Base-by-base conservation (phyloP, 30 jellyfish, hydroid and myxozoan genomes). In the Aurelia aurita complex sp. Pacific region DNA sequence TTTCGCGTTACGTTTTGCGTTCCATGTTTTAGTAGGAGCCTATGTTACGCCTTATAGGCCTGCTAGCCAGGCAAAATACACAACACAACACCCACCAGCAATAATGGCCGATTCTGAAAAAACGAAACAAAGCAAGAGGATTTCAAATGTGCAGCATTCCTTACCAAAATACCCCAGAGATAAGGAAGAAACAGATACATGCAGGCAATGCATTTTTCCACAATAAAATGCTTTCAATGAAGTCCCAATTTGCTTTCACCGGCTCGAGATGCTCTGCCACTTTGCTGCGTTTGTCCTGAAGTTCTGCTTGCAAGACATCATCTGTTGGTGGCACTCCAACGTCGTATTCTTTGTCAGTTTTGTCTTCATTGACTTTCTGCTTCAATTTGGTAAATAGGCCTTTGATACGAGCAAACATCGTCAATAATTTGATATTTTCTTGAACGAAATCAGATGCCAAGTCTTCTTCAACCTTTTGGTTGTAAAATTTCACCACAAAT, bases 131-230 rank as follows among this genome's bases (percentile, higher is more conserved):
- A 46, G 0, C 54, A 46, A 46, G 57, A 0, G 57, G 57, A 13
- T 46, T 9, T 46, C 57, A 46, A 4, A 46, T 46, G 57, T 5
- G 57, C 57, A 46, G 8, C 14, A 67, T 1, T 5, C 11, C 82
- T 63, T 66, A 84, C 93, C 93, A 84, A 74, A 84, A 84, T 4
- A 84, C 59, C 2, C 87, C 93, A 9, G 93, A 84, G 15, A 84
- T 84, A 55, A 74, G 42, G 36, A 84, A 84, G 82, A 84, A 84
- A 77, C 93, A 84, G 17, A 65, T 53, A 64, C 93, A 84, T 5
- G 93, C 87, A 16, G 87, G 87, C 57, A 84, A 59, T 14, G 84
- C 74, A 73, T 84, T 84, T 63, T 74, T 84, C 93, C 93, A 84
- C 64, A 84, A 61, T n/a, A 84, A 55, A n/a, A 81, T 75, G 6